These are phyloP conservation scores for Pentalonia nigronervosa DNA, from an alignment of 1,140 invertebrate species.

Conservation along the genomic window DNA sequence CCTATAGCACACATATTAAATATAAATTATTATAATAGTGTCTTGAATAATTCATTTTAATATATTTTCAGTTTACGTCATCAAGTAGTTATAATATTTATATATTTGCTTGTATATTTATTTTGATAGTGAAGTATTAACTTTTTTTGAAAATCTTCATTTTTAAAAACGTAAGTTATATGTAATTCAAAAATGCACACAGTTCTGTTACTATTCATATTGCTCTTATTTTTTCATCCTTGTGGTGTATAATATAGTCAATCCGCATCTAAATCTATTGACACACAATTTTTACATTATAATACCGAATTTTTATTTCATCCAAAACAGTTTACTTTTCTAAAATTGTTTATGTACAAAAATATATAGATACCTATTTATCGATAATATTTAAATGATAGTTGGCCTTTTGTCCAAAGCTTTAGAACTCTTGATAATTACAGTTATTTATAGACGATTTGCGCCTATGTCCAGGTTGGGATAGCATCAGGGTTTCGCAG, in stretches of 20 bases:
- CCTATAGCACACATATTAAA: not conserved
- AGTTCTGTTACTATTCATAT: not conserved
- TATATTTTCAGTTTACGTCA: not conserved
- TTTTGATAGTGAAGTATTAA: not conserved
- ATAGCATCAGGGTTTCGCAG: not conserved
- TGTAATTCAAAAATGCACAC: not conserved
- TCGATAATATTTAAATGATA: no score
- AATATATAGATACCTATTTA: not conserved
- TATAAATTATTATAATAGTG: not conserved
- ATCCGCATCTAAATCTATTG: not conserved
- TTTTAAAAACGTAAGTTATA: not conserved
- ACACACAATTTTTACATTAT: not conserved
- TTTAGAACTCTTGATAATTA: not conserved
- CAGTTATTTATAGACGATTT: not conserved
- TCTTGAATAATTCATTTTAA: not conserved
- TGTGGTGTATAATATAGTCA: no score
- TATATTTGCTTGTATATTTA: not conserved
- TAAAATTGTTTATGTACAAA: not conserved
- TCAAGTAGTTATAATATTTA: not conserved
- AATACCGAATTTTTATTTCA: not conserved
- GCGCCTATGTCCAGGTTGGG: not conserved
- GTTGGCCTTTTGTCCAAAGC: not conserved
- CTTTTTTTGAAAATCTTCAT: not conserved
- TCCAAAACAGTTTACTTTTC: not conserved
- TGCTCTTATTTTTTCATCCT: not conserved